Percentiles rank a stretch among this genome's conserved stretches.
Conservation (phyloP, 92 coral and sea anemone species). For the Parazoanthus atlanticus region DNA sequence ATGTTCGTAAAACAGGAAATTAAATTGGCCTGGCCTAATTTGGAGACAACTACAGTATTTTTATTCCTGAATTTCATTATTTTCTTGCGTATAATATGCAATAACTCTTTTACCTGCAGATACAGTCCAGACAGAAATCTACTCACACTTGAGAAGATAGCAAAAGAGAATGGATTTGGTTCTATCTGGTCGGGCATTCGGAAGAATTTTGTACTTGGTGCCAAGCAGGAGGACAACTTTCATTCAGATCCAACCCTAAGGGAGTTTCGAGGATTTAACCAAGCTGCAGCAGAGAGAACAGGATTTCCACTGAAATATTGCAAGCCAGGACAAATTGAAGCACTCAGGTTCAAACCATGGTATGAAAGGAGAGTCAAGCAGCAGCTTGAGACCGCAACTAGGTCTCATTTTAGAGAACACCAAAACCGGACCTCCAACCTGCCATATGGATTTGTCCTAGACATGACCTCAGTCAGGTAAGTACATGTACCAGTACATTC, state of each 20-base stretch:
- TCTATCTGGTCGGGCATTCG: slow-evolving; percentile 47
- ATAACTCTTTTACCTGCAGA: too few species aligned
- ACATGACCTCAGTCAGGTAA: slow-evolving; percentile 34
- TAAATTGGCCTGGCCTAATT: too few species aligned
- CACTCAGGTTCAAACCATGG: slow-evolving; percentile 45
- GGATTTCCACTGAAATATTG: slow-evolving; percentile 45
- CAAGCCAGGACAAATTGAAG: slow-evolving; percentile 25
- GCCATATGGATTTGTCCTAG: slow-evolving; percentile 58
- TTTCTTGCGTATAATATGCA: too few species aligned
- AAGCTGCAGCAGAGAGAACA: slow-evolving; percentile 2
- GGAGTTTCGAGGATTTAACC: slow-evolving; percentile 20
- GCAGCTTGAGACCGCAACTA: slow-evolving; percentile 37
- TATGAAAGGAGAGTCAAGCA: slow-evolving; percentile 43
- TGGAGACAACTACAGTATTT: too few species aligned
- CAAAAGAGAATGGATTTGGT: slow-evolving; percentile 34
- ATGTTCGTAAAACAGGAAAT: too few species aligned
- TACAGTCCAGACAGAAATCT: slow-evolving; percentile 41
- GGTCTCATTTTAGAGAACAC: slow-evolving; percentile 35
- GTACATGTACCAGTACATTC: slow-evolving; percentile 4
- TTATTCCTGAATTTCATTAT: too few species aligned
- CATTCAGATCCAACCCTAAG: slow-evolving; percentile 10
- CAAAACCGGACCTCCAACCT: slow-evolving; percentile 40
- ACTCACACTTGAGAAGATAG: slow-evolving; percentile 31
- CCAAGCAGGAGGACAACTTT: slow-evolving; percentile 33
- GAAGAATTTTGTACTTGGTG: slow-evolving; percentile 41